Conservation (phyloP, 2,797 vertebrate genomes). For the Rhinella marina region DNA sequence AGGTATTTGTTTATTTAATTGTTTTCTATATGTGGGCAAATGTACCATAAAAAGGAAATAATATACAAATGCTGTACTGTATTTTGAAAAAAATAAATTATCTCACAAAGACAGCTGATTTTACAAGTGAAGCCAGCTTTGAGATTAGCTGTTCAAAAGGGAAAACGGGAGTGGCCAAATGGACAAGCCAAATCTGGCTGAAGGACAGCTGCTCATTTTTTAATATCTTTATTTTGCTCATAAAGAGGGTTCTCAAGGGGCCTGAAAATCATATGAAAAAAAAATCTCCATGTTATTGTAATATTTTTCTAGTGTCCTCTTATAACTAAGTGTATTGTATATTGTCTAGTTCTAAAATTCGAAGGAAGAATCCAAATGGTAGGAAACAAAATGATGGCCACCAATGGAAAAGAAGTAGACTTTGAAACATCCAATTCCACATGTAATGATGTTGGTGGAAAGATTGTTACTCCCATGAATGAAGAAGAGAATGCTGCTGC, state of each 20-base stretch:
- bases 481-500: conserved; percentile 68
- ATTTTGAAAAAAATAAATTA: background rate
- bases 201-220: too few species aligned
- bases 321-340: background rate
- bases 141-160: background rate
- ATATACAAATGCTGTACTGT: background rate
- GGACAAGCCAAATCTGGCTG: too few species aligned
- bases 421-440: conserved; percentile 60
- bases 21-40: background rate
- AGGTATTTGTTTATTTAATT: too few species aligned
- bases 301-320: background rate
- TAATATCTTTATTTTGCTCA: too few species aligned
- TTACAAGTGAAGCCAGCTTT: background rate
- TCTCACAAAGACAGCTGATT: background rate
- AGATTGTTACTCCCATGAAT: conserved; percentile 66
- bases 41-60: background rate
- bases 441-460: conserved; percentile 66
- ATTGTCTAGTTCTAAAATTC: conserved; percentile 68
- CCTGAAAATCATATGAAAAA: background rate
- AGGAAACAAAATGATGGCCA: conserved; percentile 72
- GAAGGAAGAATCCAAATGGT: conserved; percentile 63
- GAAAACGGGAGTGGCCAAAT: too few species aligned
- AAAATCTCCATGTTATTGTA: background rate
- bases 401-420: conserved; percentile 60
- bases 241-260: background rate